Evolutionary conservation across 2,113 vertebrate genomes (phyloP), one percentile per base, ranked within the genome.

Genomic region (Camelus bactrianus): DNA sequence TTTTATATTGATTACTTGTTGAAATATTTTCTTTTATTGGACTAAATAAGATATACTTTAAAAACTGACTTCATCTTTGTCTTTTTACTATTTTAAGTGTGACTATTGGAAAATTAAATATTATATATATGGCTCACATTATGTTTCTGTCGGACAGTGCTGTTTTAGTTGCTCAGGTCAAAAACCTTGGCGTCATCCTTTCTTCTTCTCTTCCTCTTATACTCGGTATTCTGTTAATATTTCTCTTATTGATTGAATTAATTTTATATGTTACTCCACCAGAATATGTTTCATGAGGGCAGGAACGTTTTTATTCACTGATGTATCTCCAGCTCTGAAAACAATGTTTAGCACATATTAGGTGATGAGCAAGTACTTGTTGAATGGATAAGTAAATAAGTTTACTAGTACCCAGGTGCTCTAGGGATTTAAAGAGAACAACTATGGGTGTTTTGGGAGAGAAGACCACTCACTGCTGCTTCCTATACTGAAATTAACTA

Each of bases 21-120:
- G 26, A 88, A 81, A 81, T 84, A 38, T 35, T 83, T 89, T 93
- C 14, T 77, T 87, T 54, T 46, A 60, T 54, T 76, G 72, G 12
- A 11, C 38, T 89, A 86, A 94, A 85, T 91, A 69, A 38, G 73
- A 6, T 72, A 10, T 35, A 32, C 32, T 50, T 95, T 76, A 72
- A 81, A 76, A 69, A 26, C 64, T 91, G 4, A 26, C 32, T 92
- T 94, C 13, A 54, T 73, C 15, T 90, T 85, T 82, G 20, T 64
- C 15, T 46, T 88, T 93, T 84, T 32, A 60, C 9, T 83, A 80
- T 87, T 72, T 28, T 8, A 85, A 95, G 77, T 60, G 11, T 75
- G 38, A 85, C 15, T 93, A 20, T 62, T 50, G 60, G 79, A 91
- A 93, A 86, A 77, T 81, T 72, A 65, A 50, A 91, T 93, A 46